Base-by-base conservation (phyloP, 2,888 invertebrate species). In the Cheilosia vernalis region DNA sequence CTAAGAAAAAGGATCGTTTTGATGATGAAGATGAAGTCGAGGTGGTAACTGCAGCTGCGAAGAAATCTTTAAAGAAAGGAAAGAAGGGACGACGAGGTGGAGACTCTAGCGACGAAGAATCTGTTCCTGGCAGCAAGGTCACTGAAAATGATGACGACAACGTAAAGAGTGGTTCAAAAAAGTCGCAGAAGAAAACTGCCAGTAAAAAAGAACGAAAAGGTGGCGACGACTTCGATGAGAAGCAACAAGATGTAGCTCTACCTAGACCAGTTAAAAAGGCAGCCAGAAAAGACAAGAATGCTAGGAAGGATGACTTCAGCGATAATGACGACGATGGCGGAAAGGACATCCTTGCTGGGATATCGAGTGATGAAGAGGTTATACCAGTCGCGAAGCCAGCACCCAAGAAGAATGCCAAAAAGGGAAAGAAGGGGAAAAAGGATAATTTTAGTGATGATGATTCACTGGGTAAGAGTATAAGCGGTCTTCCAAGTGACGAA, bases 81-180 rank as follows among this genome's bases (percentile, higher is more conserved):
- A 89, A 90, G 76, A 90, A 91, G 66, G 89, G 89, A 4, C 91
- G 90, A 84, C 93, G 93, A 33, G 94, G 93, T 87, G 91, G 91
- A 87, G 92, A 90, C 53, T 94, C 93, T 72, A 93, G 93, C 78
- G 93, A 93, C 67, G 94, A 94, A 87, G 94, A 94, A 76, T 87
- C 89, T 73, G 56, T 87, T 4, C 72, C 78, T 0, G 87, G 82
- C 30, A 88, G 53, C 49, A 88, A 77, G 15, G 63, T 61, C 15
- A 67, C 61, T 6, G 80, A 58, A 56, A 74, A 80, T 24, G 88
- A 93, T 40, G 92, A 92, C 87, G 93, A 93, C 70, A 90, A 90
- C 4, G 47, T 88, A 2, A 89, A 89, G 33, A 88, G 89, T 0
- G 87, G 83, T n/a, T 88, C 87, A 10, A 89, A 88, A 67, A 90